Evolutionary conservation across 2,888 invertebrate genomes (phyloP).

Genomic region (Tipula helvola): DNA sequence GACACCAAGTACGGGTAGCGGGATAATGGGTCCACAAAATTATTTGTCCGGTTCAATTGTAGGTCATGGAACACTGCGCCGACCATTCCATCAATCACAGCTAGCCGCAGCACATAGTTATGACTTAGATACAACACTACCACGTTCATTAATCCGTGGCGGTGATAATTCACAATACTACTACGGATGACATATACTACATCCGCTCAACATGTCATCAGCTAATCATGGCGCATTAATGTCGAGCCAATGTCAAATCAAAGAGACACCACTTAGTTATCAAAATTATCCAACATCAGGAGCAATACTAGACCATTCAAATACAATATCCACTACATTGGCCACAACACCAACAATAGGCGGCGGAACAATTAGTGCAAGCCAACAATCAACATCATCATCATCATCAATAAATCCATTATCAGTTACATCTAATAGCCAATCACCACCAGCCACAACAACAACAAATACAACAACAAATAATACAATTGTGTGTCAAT

Average conservation of each 20-base stretch:
- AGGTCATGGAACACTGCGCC: conserved; percentile 28
- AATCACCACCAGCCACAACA: conserved; percentile 9
- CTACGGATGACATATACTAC: conserved; percentile 35
- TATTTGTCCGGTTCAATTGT: conserved; percentile 26
- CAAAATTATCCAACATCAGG: conserved; percentile 24
- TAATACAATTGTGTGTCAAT: conserved; percentile 20
- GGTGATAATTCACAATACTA: conserved; percentile 25
- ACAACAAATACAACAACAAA: conserved; percentile 9
- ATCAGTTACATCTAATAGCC: neutral
- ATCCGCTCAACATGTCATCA: conserved; percentile 7
- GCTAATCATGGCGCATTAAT: neutral
- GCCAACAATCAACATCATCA: neutral
- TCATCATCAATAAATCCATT: neutral
- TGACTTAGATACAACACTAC: conserved; percentile 27
- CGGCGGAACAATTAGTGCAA: neutral
- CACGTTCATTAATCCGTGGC: conserved; percentile 21
- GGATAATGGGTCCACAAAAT: neutral
- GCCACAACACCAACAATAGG: conserved; percentile 8
- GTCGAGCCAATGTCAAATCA: neutral
- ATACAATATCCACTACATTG: neutral
- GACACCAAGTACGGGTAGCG: neutral
- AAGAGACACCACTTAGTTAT: conserved; percentile 7
- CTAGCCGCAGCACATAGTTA: neutral
- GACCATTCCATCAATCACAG: conserved; percentile 22
- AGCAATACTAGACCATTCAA: neutral